phyloP scores from a whole-genome alignment of 1,140 invertebrate genomes.

The Hycleus phaleratus region DNA sequence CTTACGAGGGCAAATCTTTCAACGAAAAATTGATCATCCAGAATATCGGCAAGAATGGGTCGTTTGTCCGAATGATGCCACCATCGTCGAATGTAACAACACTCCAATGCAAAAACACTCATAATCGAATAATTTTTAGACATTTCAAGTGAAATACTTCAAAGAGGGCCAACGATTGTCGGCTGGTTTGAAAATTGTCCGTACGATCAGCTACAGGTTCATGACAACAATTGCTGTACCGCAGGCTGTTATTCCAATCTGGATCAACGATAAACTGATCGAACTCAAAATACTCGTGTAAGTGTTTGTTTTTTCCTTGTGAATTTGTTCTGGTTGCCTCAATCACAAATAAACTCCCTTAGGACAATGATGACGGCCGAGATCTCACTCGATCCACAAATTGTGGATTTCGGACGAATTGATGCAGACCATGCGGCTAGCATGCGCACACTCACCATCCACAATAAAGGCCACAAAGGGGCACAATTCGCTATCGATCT shows the following conservation, averaged over 20 bases:
- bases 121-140: constrained; percentile 22
- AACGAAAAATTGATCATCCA: constrained; percentile 23
- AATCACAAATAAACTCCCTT: not conserved
- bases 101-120: too few species aligned
- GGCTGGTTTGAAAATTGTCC: constrained; percentile 33
- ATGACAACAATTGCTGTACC: constrained; percentile 22
- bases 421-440: constrained; percentile 21
- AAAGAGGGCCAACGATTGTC: constrained; percentile 22
- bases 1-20: constrained; percentile 29
- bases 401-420: constrained; percentile 27
- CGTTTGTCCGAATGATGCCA: constrained; percentile 22
- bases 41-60: constrained; percentile 28
- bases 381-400: constrained; percentile 14
- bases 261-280: constrained; percentile 31
- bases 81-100: constrained; percentile 31
- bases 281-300: constrained; percentile 31
- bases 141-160: constrained; percentile 27
- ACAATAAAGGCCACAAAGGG: constrained; percentile 21
- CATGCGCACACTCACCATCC: constrained; percentile 13
- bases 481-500: constrained; percentile 22
- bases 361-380: not conserved
- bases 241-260: constrained; percentile 33
- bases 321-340: not conserved
- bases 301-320: not conserved
- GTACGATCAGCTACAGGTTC: constrained; percentile 29